phyloP scores from a whole-genome alignment of 2,797 vertebrate species.

The Pogonophryne albipinna region DNA sequence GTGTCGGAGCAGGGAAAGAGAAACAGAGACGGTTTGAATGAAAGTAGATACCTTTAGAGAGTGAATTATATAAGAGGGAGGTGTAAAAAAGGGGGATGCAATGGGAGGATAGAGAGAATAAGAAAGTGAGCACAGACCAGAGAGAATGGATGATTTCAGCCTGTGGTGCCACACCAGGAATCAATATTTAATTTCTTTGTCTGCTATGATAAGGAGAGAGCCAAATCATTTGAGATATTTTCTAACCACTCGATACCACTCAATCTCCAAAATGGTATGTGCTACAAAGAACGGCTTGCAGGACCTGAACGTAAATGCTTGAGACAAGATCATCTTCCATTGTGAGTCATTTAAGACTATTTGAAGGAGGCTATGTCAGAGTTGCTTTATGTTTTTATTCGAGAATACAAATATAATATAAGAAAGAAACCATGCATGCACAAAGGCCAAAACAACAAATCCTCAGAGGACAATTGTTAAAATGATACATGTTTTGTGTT shows the following conservation, averaged over 20 bases:
- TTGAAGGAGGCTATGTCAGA: conserved; percentile 4
- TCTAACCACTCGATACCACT: conserved; percentile 63
- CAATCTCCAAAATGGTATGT: conserved; percentile 46
- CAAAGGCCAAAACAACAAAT: not conserved
- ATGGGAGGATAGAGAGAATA: conserved; percentile 43
- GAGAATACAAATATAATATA: conserved; percentile 15
- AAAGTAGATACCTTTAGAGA: conserved; percentile 55
- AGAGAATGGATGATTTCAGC: conserved; percentile 74
- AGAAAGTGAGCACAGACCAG: conserved; percentile 52
- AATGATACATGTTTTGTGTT: not conserved
- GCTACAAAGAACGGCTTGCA: conserved; percentile 27
- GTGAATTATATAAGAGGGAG: conserved; percentile 50
- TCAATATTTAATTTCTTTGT: conserved; percentile 88
- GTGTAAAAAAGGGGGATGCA: conserved; percentile 28
- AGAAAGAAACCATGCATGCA: not conserved
- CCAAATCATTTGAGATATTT: conserved; percentile 78
- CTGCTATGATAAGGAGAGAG: conserved; percentile 80
- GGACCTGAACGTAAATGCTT: conserved; percentile 24
- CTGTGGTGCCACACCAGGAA: conserved; percentile 67
- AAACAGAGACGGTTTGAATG: conserved; percentile 39
- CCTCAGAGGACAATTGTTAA: not conserved
- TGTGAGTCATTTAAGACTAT: conserved; percentile 4
- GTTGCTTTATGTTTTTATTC: conserved; percentile 23
- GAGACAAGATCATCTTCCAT: conserved; percentile 29
- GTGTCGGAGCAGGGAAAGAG: conserved; percentile 12